These are phyloP conservation scores for Eupsilia transversa DNA, from an alignment of 2,888 invertebrate genomes.

Conservation along the genomic window DNA sequence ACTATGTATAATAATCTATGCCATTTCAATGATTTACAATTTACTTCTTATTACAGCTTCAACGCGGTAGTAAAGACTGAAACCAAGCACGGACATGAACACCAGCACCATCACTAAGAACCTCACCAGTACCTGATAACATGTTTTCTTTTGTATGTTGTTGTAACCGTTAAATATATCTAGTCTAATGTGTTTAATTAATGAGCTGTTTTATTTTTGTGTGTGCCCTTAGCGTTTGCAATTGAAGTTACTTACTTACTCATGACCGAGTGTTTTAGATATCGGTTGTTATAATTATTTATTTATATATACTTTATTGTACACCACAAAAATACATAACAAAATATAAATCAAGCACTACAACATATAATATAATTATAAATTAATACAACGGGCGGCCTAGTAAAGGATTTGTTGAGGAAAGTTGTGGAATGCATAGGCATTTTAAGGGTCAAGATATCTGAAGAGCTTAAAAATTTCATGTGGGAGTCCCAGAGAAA, in stretches of 20 bases:
- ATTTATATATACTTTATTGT: too few relatives aligned
- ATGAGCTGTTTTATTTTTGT: constrained; percentile 15
- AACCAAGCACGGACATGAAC: constrained; percentile 60
- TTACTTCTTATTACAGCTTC: constrained; percentile 78
- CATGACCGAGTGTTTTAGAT: not conserved
- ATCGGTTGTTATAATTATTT: not conserved
- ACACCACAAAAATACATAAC: too few relatives aligned
- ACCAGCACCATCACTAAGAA: constrained; percentile 71
- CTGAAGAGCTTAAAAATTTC: too few relatives aligned
- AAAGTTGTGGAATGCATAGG: too few relatives aligned
- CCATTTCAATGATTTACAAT: not conserved
- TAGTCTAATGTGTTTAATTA: constrained; percentile 57
- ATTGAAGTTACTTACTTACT: not conserved
- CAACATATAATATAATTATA: too few relatives aligned
- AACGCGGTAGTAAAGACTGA: constrained; percentile 86
- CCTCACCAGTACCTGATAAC: constrained; percentile 36
- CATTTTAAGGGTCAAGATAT: too few relatives aligned
- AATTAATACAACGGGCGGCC: too few relatives aligned
- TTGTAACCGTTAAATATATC: constrained; percentile 57
- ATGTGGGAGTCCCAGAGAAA: too few relatives aligned
- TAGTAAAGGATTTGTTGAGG: too few relatives aligned
- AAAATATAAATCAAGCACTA: too few relatives aligned
- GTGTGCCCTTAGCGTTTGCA: not conserved
- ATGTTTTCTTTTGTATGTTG: constrained; percentile 44
- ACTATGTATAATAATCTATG: not conserved